Evolutionary conservation across 2,113 vertebrate species (phyloP), one percentile per base, ranked within the genome.

Genomic region (Sceloporus tristichus): DNA sequence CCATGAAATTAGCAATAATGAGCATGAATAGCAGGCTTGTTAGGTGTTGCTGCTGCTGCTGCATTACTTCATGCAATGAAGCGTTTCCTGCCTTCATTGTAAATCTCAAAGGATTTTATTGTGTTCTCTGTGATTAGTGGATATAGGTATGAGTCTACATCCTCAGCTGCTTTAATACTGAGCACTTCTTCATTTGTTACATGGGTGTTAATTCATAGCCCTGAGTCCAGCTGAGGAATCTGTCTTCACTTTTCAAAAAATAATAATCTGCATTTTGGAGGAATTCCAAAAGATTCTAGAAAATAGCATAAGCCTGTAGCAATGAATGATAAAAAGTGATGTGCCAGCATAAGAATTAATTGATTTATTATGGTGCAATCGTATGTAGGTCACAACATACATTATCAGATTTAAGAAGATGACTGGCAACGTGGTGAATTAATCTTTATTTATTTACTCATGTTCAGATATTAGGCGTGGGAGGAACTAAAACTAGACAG

Each of bases 1-100:
- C 16, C 13, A 4, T 68, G 89, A 86, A 82, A 90, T 65, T 23
- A 89, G 68, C 5, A 74, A 25, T 82, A 84, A 9, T 73, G 85
- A 87, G 34, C 88, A 48, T 9, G 25, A 73, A 76, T 40, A 86
- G 14, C 27, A 21, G 68, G 38, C 25, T 89, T 29, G 83, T 90
- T 70, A 89, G 78, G 7, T 83, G 29, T 29, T 71, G 68, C 59
- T 81, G 27, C 79, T 84, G 9, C 77, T 66, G 25, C 29, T 73
- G 56, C 76, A 2, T 19, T 73, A 73, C 9, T 53, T 76, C 88
- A 85, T 29, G 79, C 84, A n/a, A 48, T 84, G 25, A 82, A 86
- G 6, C 70, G 23, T 68, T 86, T 84, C 25, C 85, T 59, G 79
- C 21, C 13, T 48, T 81, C 9, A 79, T 42, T 29, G 18, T 82